phyloP scores from a whole-genome alignment of 2,888 invertebrate species.

The Teinopalpus imperialis region DNA sequence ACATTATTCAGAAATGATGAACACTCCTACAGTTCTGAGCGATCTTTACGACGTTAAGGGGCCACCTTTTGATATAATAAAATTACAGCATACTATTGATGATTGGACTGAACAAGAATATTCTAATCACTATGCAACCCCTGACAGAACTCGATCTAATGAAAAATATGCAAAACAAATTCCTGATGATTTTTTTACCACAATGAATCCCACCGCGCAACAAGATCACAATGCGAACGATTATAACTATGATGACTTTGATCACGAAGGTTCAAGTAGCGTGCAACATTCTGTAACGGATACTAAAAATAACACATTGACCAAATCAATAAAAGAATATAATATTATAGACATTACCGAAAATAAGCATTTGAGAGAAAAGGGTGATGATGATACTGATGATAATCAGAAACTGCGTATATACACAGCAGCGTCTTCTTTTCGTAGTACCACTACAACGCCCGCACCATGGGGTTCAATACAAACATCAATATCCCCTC shows the following conservation, averaged over 20 bases:
- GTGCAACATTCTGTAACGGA: slow-evolving; percentile 64
- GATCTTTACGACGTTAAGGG: slow-evolving; percentile 73
- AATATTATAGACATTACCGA: slow-evolving; percentile 61
- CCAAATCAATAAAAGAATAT: slow-evolving; percentile 52
- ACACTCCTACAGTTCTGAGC: slow-evolving; percentile 53
- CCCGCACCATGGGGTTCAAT: slow-evolving; percentile 85
- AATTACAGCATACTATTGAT: slow-evolving; percentile 91
- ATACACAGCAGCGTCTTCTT: slow-evolving; percentile 67
- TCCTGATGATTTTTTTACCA: slow-evolving; percentile 88
- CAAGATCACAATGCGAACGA: slow-evolving; percentile 53
- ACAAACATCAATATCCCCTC: slow-evolving; percentile 87
- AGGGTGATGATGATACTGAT: slow-evolving; percentile 45
- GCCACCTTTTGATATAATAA: slow-evolving; percentile 86
- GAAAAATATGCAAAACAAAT: slow-evolving; percentile 88
- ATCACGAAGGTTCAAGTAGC: slow-evolving; percentile 75
- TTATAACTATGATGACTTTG: slow-evolving; percentile 64
- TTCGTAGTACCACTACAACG: slow-evolving; percentile 62
- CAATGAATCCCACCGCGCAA: slow-evolving; percentile 69
- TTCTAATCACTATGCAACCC: slow-evolving; percentile 73
- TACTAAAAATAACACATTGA: slow-evolving; percentile 44
- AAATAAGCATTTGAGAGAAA: slow-evolving; percentile 43
- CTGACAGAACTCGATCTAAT: slow-evolving; percentile 75
- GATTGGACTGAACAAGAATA: slow-evolving; percentile 92
- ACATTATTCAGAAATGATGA: slow-evolving; percentile 74
- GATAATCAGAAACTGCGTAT: slow-evolving; percentile 62